These are phyloP conservation scores for Sturnira hondurensis DNA, from an alignment of 2,113 vertebrate genomes.

Conservation along the genomic window DNA sequence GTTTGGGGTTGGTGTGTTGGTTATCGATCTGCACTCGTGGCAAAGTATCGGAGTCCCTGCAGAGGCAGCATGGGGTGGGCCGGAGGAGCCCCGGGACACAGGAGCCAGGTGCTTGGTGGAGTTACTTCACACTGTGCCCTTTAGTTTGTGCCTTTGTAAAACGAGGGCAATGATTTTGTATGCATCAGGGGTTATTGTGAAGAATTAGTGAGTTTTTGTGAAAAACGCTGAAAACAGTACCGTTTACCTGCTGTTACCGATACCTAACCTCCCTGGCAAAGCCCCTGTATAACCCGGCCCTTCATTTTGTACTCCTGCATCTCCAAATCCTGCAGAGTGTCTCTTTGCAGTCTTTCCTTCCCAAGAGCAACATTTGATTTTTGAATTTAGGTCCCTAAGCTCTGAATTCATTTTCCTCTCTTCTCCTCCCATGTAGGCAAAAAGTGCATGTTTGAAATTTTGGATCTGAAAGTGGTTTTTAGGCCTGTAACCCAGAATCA, in stretches of 20 bases:
- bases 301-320: neutral
- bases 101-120: neutral
- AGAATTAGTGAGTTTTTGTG: neutral
- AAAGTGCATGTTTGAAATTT: neutral
- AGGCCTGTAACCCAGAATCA: neutral
- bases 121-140: neutral
- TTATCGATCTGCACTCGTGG: neutral
- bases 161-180: neutral
- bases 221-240: neutral
- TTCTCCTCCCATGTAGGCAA: neutral
- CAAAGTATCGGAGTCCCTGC: neutral
- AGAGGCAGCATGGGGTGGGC: neutral
- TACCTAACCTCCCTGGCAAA: neutral
- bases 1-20: neutral
- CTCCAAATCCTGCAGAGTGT: neutral
- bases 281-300: neutral
- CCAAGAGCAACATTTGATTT: neutral
- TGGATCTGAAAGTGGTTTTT: neutral
- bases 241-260: neutral
- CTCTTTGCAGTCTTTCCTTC: neutral
- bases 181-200: neutral
- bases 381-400: neutral
- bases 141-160: neutral
- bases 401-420: neutral
- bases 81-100: accelerated